Evolutionary conservation across 2,888 invertebrate genomes (phyloP).

Genomic region (Tipula vernalis): DNA sequence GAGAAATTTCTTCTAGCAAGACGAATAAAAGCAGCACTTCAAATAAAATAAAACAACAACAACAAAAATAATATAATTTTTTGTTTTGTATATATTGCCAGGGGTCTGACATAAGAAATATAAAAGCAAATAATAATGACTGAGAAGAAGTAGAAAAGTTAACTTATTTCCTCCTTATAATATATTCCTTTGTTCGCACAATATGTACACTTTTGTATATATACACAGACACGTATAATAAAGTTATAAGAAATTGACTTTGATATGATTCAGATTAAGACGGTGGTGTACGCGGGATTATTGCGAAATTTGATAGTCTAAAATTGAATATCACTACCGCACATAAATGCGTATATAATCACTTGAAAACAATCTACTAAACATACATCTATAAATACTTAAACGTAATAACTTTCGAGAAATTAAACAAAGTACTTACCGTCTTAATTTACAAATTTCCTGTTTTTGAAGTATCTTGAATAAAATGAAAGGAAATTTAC

Average conservation of each 20-base stretch:
- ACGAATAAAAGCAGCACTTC: not conserved
- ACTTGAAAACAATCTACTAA: not conserved
- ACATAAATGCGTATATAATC: not conserved
- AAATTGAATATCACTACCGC: not conserved
- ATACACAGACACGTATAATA: not conserved
- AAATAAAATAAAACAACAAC: not conserved
- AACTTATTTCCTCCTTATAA: not conserved
- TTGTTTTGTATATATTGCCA: not conserved
- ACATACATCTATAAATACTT: not conserved
- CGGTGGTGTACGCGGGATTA: not conserved
- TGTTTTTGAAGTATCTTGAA: not conserved
- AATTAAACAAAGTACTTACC: not conserved
- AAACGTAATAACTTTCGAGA: not conserved
- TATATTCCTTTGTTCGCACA: not conserved
- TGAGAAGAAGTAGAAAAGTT: not conserved
- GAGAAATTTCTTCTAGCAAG: not conserved
- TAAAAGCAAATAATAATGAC: not conserved
- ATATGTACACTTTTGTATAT: not conserved
- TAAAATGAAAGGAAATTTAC: not conserved
- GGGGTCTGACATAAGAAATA: not conserved
- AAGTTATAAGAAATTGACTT: not conserved
- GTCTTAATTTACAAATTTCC: not conserved
- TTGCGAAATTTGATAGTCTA: not conserved
- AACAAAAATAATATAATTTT: not conserved
- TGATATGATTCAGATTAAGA: not conserved